Base-by-base conservation (phyloP, 2,797 vertebrate species). In the Propithecus deckenii region DNA sequence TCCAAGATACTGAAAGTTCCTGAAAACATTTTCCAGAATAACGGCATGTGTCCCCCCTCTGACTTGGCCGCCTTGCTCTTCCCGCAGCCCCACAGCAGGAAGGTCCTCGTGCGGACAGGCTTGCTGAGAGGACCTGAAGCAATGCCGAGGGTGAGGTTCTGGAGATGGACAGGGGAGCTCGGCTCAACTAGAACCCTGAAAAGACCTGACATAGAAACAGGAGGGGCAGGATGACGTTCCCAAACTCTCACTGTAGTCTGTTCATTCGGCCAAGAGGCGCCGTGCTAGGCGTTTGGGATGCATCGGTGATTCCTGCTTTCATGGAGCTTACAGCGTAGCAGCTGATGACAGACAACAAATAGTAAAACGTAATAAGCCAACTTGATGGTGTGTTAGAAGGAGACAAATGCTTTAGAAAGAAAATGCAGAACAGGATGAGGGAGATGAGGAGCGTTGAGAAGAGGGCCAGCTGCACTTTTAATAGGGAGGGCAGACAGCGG, bases 151-250 rank as follows among this genome's bases (percentile, higher is more conserved):
- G n/a, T 5, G 22, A 83, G 32, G 43, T 20, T 35, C 18, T 12
- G 63, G 80, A 17, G 14, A 38, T 0, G 8, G 32, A 11, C 5
- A 1, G 35, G 55, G 50, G 23, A 25, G 22, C n/a, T 69, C 12
- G 14, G 18, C 11, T 18, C 50, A 41, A 20, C 3, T 2, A 50
- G 35, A 78, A 30, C 32, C 41, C 23, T 1, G 13, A 17, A 71
- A 48, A 35, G 46, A 9, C 20, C 35, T 18, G 4, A 35, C 4
- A 0, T 0, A 17, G 46, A 61, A 85, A 50, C 0, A 1, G 18
- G 30, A 59, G 8, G 4, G 3, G 32, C 23, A 32, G n/a, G 46
- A 46, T 17, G 71, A 35, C 12, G n/a, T 69, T 38, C 32, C 57
- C 18, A 50, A 35, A 14, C 5, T 23, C 72, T n/a, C 20, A 25